Evolutionary conservation across 1,140 invertebrate species (phyloP), one percentile per base, ranked within the genome.

Genomic region (Neoseiulus cucumeris): DNA sequence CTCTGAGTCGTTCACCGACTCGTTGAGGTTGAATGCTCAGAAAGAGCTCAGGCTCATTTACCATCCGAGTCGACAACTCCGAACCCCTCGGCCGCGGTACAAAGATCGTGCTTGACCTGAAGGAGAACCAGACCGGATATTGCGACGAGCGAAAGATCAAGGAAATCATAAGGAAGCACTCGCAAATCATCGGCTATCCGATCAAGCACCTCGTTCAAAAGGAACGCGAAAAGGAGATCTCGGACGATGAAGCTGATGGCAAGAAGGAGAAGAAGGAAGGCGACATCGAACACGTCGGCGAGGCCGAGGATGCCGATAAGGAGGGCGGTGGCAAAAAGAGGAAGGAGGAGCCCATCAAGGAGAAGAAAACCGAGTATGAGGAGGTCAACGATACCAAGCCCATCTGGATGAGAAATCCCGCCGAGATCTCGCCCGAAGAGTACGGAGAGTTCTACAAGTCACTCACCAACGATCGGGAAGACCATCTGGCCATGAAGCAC

Each of bases 361-460:
- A 98, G 74, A 97, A 95, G 72, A 98, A 98, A 77, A 89, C 84
- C 28, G 94, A 98, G 74, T 91, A 96, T 77, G 94, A 98, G 75
- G 92, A 98, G 73, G 75, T 98, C n/a, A 98, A 98, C 81, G 97
- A 98, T 74, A 97, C 92, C 6, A 98, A 98, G 77, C 94, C 95
- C 7, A 87, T 98, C 72, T 98, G 95, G 94, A 98, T 93, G 2
- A 82, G 94, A 70, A 98, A 97, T 73, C 87, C 92, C 42, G 92
- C 97, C 78, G 93, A 98, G 72, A 98, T 98, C 73, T 89, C 85
- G 45, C 86, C 93, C 72, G 92, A 97, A 72, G 94, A 98, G 75
- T 98, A 98, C 75, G 93, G 90, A 67, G 95, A 98, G 79, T 98
- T 98, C 80, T 98, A 98, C 84, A 98, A 98, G 77, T 90, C 87